Percentiles rank a stretch among this genome's conserved stretches.
Evolutionary conservation across 2,797 vertebrate genomes (phyloP).

Genomic region (Acipenser ruthenus): DNA sequence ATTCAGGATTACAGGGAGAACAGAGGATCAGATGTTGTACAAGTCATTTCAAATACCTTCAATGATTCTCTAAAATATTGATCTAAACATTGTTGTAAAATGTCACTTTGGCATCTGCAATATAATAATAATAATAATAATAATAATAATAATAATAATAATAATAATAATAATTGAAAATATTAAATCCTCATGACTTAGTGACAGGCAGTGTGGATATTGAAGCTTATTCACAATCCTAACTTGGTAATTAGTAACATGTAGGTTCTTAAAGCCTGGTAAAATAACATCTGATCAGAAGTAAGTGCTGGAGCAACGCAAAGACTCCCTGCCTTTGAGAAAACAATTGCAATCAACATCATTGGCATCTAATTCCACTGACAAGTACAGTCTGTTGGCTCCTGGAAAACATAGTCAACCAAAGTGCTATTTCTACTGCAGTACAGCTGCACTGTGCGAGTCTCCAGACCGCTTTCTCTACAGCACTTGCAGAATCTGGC

Average conservation of each 20-base stretch:
- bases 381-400: conserved; percentile 89
- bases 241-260: not conserved
- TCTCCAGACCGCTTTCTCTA: conserved; percentile 78
- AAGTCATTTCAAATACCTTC: not conserved
- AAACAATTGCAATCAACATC: not conserved
- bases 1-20: not conserved
- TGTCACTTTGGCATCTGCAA: not conserved
- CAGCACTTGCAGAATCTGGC: conserved; percentile 97
- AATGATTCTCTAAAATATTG: not conserved
- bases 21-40: not conserved
- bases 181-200: not conserved
- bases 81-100: not conserved
- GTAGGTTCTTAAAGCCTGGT: not conserved
- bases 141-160: no score
- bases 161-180: not conserved
- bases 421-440: conserved; percentile 87
- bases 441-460: conserved; percentile 75
- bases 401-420: conserved; percentile 80
- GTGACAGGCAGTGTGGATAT: no score
- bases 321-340: not conserved
- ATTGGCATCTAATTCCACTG: conserved; percentile 78
- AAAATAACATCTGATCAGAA: not conserved
- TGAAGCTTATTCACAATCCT: not conserved
- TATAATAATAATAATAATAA: not conserved
- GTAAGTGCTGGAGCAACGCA: not conserved